Conservation (phyloP, 2,113 vertebrate species). For the Gymnarchus niloticus region DNA sequence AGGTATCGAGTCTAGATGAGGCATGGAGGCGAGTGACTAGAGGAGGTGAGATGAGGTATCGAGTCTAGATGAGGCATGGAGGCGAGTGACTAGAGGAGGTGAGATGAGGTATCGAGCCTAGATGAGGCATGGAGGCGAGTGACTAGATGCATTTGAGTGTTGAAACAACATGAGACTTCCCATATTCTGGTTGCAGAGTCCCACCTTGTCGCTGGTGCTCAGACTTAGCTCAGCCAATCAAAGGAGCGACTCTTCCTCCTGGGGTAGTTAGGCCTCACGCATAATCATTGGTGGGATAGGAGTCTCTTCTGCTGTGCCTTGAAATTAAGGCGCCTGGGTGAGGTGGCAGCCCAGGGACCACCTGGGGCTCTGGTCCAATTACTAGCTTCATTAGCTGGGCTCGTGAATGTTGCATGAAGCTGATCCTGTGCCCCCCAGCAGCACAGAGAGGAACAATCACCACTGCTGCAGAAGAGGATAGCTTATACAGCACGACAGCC, state of each 20-base stretch:
- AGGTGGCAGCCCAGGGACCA: not conserved
- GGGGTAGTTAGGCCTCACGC: not conserved
- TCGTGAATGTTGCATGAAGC: slow-evolving; percentile 11
- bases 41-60: not conserved
- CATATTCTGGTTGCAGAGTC: not conserved
- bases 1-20: no score
- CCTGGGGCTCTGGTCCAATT: slow-evolving; percentile 13
- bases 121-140: not conserved
- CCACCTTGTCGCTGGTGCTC: not conserved
- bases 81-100: not conserved
- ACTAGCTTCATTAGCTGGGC: not conserved
- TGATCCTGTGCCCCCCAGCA: not conserved
- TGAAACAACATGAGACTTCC: not conserved
- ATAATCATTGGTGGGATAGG: not conserved
- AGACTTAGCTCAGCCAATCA: not conserved
- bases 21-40: not conserved
- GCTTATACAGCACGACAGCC: not conserved
- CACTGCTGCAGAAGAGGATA: not conserved
- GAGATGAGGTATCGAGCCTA: not conserved
- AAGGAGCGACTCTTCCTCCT: not conserved
- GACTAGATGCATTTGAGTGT: not conserved
- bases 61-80: not conserved
- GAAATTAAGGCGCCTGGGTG: not conserved
- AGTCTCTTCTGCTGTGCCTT: not conserved
- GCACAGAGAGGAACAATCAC: not conserved